Conservation (phyloP, 2,797 vertebrate genomes). For the Hozukius guyotensis region DNA sequence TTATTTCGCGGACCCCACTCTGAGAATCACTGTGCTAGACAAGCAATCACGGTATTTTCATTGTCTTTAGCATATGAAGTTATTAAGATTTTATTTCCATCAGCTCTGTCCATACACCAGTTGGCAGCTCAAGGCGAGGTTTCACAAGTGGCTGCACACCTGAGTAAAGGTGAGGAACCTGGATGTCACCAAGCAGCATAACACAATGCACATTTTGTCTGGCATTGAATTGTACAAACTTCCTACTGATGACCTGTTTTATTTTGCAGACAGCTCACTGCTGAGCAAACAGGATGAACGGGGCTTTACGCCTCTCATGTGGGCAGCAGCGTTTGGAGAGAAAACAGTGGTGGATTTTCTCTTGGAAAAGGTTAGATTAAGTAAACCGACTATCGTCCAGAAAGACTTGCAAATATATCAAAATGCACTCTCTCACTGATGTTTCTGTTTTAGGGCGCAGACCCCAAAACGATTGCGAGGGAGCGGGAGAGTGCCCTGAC, state of each 20-base stretch:
- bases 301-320: constrained; percentile 96
- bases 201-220: not conserved
- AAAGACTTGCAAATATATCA: not conserved
- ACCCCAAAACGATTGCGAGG: constrained; percentile 89
- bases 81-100: not conserved
- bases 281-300: constrained; percentile 91
- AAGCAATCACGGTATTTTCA: not conserved
- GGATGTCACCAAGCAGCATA: not conserved
- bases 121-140: constrained; percentile 95
- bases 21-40: not conserved
- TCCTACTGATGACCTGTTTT: not conserved
- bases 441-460: constrained; percentile 86
- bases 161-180: constrained; percentile 87
- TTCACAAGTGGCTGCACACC: constrained; percentile 86
- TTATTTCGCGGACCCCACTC: no score
- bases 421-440: not conserved
- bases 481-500: constrained; percentile 94
- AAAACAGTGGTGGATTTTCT: constrained; percentile 91
- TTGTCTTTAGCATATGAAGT: not conserved
- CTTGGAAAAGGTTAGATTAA: constrained; percentile 87
- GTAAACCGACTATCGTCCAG: not conserved
- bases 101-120: constrained; percentile 95
- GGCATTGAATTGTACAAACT: not conserved
- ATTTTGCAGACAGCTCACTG: constrained; percentile 84
- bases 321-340: constrained; percentile 96